phyloP scores from a whole-genome alignment of 2,888 invertebrate genomes.

The Bedellia somnulentella region DNA sequence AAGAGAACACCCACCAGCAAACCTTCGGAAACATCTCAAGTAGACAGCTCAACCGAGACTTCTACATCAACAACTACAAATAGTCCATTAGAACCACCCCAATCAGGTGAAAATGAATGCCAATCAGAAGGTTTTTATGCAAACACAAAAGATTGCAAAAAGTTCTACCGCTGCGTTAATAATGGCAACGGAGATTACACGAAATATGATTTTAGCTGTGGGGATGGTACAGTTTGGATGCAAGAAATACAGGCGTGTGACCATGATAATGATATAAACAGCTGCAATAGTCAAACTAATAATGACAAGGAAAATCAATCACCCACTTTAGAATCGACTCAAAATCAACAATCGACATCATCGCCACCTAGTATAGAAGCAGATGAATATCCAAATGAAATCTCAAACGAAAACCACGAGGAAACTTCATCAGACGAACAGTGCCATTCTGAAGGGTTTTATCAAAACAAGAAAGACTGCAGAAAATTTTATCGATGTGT shows the following conservation, averaged over 20 bases:
- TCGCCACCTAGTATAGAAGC: slow-evolving; percentile 9
- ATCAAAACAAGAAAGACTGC: slow-evolving; percentile 40
- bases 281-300: slow-evolving; percentile 18
- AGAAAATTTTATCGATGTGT: slow-evolving; percentile 54
- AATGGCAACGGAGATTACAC: slow-evolving; percentile 38
- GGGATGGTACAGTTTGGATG: slow-evolving; percentile 63
- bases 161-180: slow-evolving; percentile 52
- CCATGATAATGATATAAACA: slow-evolving; percentile 22
- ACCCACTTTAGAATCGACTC: slow-evolving; percentile 10
- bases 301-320: slow-evolving; percentile 12
- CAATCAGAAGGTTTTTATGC: slow-evolving; percentile 46
- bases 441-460: slow-evolving; percentile 50
- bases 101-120: slow-evolving; percentile 16
- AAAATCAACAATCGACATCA: slow-evolving; percentile 3
- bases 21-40: background rate
- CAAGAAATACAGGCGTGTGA: slow-evolving; percentile 17
- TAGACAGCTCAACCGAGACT: background rate
- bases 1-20: background rate
- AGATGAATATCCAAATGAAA: slow-evolving; percentile 16
- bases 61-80: background rate
- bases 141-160: slow-evolving; percentile 41
- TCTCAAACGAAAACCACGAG: too few species aligned
- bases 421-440: slow-evolving; percentile 10
- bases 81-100: too few species aligned
- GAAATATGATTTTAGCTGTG: slow-evolving; percentile 58